Conservation (phyloP, 2,888 invertebrate genomes). For the Imbricaverruca yamaguchii region DNA sequence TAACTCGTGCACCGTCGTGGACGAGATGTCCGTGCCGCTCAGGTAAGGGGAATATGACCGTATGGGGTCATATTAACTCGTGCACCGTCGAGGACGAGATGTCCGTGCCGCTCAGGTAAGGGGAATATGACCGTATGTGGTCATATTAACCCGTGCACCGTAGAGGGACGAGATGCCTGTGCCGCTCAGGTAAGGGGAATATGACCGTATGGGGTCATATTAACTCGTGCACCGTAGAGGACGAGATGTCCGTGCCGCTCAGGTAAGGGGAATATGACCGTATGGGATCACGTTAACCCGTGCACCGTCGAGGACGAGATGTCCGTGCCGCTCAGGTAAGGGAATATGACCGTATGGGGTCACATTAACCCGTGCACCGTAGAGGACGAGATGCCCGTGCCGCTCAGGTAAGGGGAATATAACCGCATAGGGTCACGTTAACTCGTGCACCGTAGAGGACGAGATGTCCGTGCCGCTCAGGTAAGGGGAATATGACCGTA, state of each 20-base stretch:
- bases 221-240: conserved; percentile 95
- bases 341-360: too few species aligned
- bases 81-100: conserved; percentile 99
- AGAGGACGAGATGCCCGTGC: conserved; percentile 99
- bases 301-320: conserved; percentile 99
- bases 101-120: conserved; percentile 78
- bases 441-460: conserved; percentile 99
- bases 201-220: too few species aligned
- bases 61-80: too few species aligned
- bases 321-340: conserved; percentile 78
- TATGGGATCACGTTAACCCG: conserved; percentile 51
- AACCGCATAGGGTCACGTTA: too few species aligned
- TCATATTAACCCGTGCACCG: conserved; percentile 75
- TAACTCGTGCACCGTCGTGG: conserved; percentile 95
- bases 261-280: conserved; percentile 42
- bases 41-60: conserved; percentile 42
- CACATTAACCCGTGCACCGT: conserved; percentile 81
- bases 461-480: conserved; percentile 97
- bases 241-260: conserved; percentile 97
- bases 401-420: conserved; percentile 53
- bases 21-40: conserved; percentile 97
- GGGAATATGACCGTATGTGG: too few species aligned
- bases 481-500: conserved; percentile 27
- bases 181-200: conserved; percentile 56
- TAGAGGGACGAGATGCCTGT: conserved; percentile 99